These are phyloP conservation scores for Bothrops jararaca DNA, from an alignment of 2,113 vertebrate genomes.

Conservation along the genomic window DNA sequence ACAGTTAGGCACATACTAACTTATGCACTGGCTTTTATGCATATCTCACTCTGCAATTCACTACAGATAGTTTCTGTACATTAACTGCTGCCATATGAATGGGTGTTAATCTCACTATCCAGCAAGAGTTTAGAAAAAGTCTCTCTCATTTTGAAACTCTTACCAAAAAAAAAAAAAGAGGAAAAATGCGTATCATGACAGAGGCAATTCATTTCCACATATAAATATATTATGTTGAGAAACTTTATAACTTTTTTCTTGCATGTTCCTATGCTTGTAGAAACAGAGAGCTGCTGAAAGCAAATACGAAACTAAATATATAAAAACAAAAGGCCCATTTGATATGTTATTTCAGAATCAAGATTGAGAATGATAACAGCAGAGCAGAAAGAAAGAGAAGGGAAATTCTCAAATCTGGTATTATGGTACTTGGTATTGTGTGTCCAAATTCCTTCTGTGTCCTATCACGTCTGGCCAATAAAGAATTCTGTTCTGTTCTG, in stretches of 20 bases:
- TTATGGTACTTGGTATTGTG: background rate
- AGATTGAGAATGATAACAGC: conserved; percentile 11
- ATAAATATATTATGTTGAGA: conserved; percentile 1
- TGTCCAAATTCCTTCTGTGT: too few relatives aligned
- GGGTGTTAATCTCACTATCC: background rate
- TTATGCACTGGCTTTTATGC: conserved; percentile 10
- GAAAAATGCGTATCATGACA: background rate
- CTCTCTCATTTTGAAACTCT: background rate
- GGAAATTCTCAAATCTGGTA: background rate
- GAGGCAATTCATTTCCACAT: background rate
- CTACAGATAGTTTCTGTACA: background rate
- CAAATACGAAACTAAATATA: conserved; percentile 9
- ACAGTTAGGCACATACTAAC: conserved; percentile 6
- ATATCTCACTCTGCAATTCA: conserved; percentile 34
- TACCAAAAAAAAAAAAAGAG: background rate
- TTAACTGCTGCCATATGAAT: background rate
- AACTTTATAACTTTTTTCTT: background rate
- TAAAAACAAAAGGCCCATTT: background rate
- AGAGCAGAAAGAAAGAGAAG: background rate
- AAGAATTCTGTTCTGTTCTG: too few relatives aligned
- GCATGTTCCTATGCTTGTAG: background rate
- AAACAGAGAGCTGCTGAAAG: conserved; percentile 9
- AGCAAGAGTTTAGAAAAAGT: conserved; percentile 11
- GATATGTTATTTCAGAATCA: conserved; percentile 4
- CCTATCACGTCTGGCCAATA: too few relatives aligned